Conservation (phyloP, 2,113 vertebrate genomes). For the Dromaius novaehollandiae region DNA sequence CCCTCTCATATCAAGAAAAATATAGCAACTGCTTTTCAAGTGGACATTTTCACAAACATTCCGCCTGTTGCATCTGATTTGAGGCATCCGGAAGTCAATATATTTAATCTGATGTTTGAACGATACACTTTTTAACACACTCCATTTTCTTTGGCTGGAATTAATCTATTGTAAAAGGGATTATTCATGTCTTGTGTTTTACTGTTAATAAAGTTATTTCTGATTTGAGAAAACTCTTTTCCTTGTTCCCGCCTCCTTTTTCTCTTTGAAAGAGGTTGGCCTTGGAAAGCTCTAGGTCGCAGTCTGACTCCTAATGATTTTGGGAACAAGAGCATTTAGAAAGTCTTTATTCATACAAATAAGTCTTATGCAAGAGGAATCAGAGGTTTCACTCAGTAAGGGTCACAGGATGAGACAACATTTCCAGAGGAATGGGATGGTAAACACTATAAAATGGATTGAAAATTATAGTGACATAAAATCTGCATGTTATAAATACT, state of each 20-base stretch:
- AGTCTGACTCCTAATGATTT: not conserved
- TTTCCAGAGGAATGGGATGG: not conserved
- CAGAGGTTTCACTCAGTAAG: not conserved
- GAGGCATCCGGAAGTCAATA: conserved; percentile 35
- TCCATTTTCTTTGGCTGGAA: conserved; percentile 49
- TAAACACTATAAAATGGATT: not conserved
- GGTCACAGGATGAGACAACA: not conserved
- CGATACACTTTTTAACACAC: conserved; percentile 24
- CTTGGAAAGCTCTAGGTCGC: not conserved
- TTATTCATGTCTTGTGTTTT: conserved; percentile 59
- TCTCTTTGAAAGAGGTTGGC: not conserved
- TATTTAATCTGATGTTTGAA: conserved; percentile 22
- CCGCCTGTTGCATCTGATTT: not conserved
- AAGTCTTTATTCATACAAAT: not conserved
- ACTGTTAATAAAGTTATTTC: conserved; percentile 67
- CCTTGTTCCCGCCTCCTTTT: not conserved
- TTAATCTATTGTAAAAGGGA: conserved; percentile 61
- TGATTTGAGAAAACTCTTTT: conserved; percentile 9
- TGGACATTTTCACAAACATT: not conserved
- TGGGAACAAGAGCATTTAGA: not conserved
- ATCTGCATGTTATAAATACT: not conserved
- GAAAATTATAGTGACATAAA: not conserved
- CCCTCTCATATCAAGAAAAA: fast-evolving
- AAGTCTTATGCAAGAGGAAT: not conserved
- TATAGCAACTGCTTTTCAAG: not conserved